phyloP scores from a whole-genome alignment of 92 coral and sea anemone species.

The Siderastrea siderea region DNA sequence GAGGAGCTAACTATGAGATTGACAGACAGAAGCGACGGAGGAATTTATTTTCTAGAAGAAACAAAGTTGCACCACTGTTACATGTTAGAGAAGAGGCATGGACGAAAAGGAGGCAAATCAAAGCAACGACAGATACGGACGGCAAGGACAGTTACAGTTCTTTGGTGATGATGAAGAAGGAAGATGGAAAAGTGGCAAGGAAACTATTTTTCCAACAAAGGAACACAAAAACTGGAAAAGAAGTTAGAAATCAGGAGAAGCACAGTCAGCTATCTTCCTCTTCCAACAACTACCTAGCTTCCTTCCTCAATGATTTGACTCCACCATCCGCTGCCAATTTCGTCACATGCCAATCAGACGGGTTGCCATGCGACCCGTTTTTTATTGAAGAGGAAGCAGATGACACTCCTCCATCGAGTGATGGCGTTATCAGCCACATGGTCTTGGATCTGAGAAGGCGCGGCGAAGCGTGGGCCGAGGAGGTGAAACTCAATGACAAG shows the following conservation, averaged over 20 bases:
- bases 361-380: constrained; percentile 9
- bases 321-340: background rate
- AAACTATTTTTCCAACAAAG: background rate
- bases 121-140: background rate
- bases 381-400: background rate
- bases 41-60: background rate
- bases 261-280: background rate
- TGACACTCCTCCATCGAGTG: background rate
- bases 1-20: background rate
- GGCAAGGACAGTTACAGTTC: background rate
- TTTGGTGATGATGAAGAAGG: background rate
- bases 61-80: background rate
- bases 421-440: background rate
- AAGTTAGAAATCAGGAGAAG: background rate
- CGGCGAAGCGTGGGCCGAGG: background rate
- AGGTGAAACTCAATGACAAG: background rate
- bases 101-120: background rate
- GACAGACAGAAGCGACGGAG: background rate
- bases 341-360: constrained; percentile 5
- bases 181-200: background rate
- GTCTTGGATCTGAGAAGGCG: background rate
- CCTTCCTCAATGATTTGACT: background rate
- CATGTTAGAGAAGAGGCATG: background rate
- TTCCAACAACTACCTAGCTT: background rate
- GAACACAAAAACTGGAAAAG: background rate